These are phyloP conservation scores for Cryptotis parvus DNA, from an alignment of 2,113 vertebrate genomes.

Conservation along the genomic window DNA sequence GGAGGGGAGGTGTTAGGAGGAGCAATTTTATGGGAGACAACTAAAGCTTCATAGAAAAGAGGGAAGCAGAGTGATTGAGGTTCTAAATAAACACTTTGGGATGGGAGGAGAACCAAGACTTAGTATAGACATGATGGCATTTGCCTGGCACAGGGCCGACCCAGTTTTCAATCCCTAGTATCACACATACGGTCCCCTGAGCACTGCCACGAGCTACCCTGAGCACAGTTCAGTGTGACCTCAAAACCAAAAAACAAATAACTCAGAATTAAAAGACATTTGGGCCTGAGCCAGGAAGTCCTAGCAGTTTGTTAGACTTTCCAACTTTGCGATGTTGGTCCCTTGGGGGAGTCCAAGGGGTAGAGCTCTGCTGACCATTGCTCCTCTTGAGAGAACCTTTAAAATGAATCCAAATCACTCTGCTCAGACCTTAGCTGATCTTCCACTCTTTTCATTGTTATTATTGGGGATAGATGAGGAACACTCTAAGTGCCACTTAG, in stretches of 20 bases:
- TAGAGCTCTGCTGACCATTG: not conserved
- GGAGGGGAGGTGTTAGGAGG: not conserved
- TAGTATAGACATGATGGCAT: too few relatives aligned
- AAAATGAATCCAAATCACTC: not conserved
- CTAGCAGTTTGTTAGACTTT: not conserved
- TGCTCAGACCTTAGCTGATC: not conserved
- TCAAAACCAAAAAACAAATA: not conserved
- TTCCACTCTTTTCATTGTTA: not conserved
- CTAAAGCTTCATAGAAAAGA: constrained; percentile 12
- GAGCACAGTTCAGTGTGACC: too few relatives aligned
- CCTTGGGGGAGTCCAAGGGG: not conserved
- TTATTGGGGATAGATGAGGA: too few relatives aligned
- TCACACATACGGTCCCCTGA: too few relatives aligned
- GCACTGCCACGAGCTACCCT: too few relatives aligned
- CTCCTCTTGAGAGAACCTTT: not conserved
- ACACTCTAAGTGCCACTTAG: too few relatives aligned
- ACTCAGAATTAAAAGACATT: too few relatives aligned
- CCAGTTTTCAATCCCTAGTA: too few relatives aligned
- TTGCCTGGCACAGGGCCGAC: too few relatives aligned
- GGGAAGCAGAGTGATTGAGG: not conserved
- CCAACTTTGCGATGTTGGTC: not conserved
- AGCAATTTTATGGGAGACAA: constrained; percentile 13
- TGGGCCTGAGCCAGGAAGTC: not conserved
- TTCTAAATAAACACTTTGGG: not conserved
- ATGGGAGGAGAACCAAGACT: too few relatives aligned